Evolutionary conservation across 2,113 vertebrate species (phyloP), one percentile per base, ranked within the genome.

Genomic region (Scophthalmus maximus): DNA sequence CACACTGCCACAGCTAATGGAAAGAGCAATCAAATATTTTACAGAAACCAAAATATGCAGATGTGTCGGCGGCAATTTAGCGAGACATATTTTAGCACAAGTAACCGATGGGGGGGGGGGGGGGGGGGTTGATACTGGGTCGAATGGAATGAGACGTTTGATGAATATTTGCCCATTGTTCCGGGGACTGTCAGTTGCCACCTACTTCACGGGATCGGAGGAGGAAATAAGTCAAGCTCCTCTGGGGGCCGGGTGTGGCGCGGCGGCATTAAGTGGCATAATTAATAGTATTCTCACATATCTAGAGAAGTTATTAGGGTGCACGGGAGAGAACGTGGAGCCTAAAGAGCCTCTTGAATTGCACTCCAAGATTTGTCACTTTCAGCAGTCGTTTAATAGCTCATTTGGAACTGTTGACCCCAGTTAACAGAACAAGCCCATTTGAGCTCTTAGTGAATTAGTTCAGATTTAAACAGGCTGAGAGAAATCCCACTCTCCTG

Each of bases 271-370:
- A 84, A 91, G 89, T 85, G 82, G 78, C 71, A 53, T 87, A 90
- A 93, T 91, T 92, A 91, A 91, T 88, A 87, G 83, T 73, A 68
- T 91, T 91, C 84, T 89, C 87, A 89, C 90, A 91, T 89, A 87
- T 92, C 84, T 82, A 75, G 32, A 67, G 78, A 87, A 90, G 84
- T 85, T 91, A 88, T 91, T 90, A 92, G 78, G 82, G 63, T 42
- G 61, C 61, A 51, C 2, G 15, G 76, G 83, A 68, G 76, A 85
- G 79, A 86, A 59, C 88, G 84, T 87, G 79, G 69, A 55, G 87
- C 82, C 84, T 90, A 86, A 88, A 91, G 91, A 90, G 86, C 52
- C 89, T 87, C 91, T 91, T 81, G 58, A 92, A 89, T 81, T 81
- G 81, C 90, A 85, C 90, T 91, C 76, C 76, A 83, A 87, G 82